A percentile compares a stretch with the other conserved stretches of the same genome.
Conservation (phyloP, 2,888 invertebrate species). For the Dynastes tityus region DNA sequence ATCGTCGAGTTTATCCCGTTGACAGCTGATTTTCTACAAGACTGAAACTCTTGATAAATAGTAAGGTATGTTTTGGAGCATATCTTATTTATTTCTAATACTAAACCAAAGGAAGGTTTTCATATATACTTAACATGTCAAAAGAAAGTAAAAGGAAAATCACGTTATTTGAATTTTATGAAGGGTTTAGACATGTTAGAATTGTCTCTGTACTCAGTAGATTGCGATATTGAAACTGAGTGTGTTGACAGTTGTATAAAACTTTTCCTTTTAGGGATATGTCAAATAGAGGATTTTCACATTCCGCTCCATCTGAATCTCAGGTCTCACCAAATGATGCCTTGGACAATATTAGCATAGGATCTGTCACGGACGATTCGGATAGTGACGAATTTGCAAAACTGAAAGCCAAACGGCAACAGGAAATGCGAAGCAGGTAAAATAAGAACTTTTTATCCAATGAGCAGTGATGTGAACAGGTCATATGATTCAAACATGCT, state of each 20-base stretch:
- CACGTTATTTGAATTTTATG: too few relatives aligned
- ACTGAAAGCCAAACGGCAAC: conserved; percentile 79
- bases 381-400: conserved; percentile 81
- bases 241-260: neutral
- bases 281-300: conserved; percentile 22
- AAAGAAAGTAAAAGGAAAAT: too few relatives aligned
- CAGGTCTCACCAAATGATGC: conserved; percentile 32
- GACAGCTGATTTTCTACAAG: too few relatives aligned
- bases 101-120: too few relatives aligned
- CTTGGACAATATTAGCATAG: conserved; percentile 68
- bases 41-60: too few relatives aligned
- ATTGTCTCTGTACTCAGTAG: neutral
- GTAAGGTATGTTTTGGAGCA: neutral
- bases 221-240: neutral
- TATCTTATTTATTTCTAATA: neutral
- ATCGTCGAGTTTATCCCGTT: too few relatives aligned
- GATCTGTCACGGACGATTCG: conserved; percentile 66
- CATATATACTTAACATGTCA: too few relatives aligned
- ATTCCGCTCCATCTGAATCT: conserved; percentile 42
- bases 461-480: neutral
- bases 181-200: neutral
- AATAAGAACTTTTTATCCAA: neutral
- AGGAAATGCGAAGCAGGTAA: conserved; percentile 73
- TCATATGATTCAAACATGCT: too few relatives aligned
- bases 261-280: neutral